Evolutionary conservation across 2,888 invertebrate genomes (phyloP).

Genomic region (Pyrrhosoma nymphula): DNA sequence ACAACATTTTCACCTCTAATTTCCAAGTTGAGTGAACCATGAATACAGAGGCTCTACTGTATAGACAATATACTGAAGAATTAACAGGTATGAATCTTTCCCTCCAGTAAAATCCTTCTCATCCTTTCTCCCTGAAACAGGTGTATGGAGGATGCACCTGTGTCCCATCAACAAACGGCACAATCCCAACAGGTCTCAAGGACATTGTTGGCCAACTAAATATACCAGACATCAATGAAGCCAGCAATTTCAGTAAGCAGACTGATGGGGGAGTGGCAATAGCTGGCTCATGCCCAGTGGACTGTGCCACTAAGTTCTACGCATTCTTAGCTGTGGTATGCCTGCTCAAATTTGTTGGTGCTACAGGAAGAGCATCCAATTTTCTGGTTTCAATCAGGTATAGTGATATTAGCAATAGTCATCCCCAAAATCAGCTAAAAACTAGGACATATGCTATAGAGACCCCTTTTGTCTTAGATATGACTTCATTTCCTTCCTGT

Average conservation of each 20-base stretch:
- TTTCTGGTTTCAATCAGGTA: constrained; percentile 82
- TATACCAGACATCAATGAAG: constrained; percentile 71
- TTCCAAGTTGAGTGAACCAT: no score
- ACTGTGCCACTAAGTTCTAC: constrained; percentile 81
- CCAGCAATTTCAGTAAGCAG: constrained; percentile 68
- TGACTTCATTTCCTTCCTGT: no score
- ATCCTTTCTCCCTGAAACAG: background rate
- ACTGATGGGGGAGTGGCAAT: constrained; percentile 76
- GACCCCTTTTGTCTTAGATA: background rate
- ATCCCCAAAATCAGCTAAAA: background rate
- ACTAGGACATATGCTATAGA: background rate
- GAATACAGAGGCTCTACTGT: no score
- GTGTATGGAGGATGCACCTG: constrained; percentile 45
- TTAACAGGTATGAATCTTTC: no score
- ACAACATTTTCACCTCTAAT: no score
- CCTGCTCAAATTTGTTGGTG: constrained; percentile 81
- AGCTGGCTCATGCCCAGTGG: constrained; percentile 81
- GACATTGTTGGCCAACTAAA: constrained; percentile 72
- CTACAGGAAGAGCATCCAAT: constrained; percentile 83
- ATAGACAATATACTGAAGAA: no score
- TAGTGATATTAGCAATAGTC: constrained; percentile 54
- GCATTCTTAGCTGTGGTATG: constrained; percentile 81
- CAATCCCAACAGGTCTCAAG: constrained; percentile 69
- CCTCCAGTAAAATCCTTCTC: no score
- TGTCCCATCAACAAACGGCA: constrained; percentile 61